Base-by-base conservation (phyloP, 2,113 vertebrate genomes). In the Dascyllus trimaculatus region DNA sequence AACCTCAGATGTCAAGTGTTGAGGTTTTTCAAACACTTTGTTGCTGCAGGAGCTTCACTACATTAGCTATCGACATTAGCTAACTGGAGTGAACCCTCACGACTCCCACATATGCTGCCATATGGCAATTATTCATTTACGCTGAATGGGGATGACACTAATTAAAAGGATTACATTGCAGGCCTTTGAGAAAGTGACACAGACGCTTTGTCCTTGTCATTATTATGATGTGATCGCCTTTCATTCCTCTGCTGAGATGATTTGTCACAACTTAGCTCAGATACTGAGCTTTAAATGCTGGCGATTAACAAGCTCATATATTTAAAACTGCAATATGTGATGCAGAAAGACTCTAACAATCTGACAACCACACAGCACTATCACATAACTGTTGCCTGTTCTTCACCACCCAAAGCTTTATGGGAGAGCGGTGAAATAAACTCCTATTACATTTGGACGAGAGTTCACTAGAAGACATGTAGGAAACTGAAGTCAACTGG, bases 71-170 rank as follows among this genome's bases (percentile, higher is more conserved):
- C 11, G 11, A n/a, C n/a, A n/a, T n/a, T n/a, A 43, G 49, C 45
- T 80, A 82, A 85, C 73, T 79, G 38, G 66, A 54, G 29, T 29
- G 66, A 87, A 56, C 38, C 19, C 11, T 21, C 57, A 32, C 21
- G 49, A 53, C 57, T 68, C 60, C 53, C 45, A 63, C 21, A 21
- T 32, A 7, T 29, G 59, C 45, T 19, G 15, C 24, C 13, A 15
- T 48, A 17, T 54, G 61, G 48, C 26, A 32, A 64, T 59, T 3
- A 59, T 56, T 63, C 51, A 61, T 22, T 53, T 19, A 18, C 19
- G 29, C 15, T 10, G 22, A 48, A 61, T 17, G n/a, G n/a, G 32
- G 6, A 10, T 7, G 2, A 24, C 45, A 14, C 35, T 51, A 71
- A 82, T 86, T 82, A 63, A 66, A 74, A 67, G 29, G 26, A 52